Conservation (phyloP, 2,797 vertebrate species). For the Sebastes cheni region DNA sequence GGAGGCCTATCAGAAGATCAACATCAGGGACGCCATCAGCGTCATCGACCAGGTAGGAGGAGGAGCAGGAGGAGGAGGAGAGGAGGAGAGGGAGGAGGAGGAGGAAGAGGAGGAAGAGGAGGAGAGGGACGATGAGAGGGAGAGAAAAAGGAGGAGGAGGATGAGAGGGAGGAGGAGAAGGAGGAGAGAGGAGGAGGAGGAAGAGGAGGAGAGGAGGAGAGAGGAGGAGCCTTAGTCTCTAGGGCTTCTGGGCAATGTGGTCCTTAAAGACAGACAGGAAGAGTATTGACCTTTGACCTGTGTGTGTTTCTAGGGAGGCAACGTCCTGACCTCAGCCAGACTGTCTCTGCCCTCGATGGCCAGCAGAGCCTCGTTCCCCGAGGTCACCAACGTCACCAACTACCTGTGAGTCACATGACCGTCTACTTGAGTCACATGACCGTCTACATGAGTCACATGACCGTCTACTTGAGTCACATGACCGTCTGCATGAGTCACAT, state of each 20-base stretch:
- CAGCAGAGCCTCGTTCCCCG: constrained; percentile 91
- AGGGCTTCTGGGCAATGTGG: not conserved
- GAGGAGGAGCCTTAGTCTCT: not conserved
- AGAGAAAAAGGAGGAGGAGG: no score
- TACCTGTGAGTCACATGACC: constrained; percentile 87
- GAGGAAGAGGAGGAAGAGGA: no score
- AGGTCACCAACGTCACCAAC: constrained; percentile 95
- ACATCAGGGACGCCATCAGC: constrained; percentile 95
- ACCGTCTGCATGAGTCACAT: not conserved
- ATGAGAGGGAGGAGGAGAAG: no score
- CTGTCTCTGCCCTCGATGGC: constrained; percentile 94
- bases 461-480: not conserved
- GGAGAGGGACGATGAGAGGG: no score
- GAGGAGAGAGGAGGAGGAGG: no score
- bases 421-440: not conserved
- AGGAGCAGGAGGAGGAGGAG: no score
- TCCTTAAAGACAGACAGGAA: not conserved
- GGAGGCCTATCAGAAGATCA: constrained; percentile 98
- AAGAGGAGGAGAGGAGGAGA: no score
- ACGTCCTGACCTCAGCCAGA: constrained; percentile 89
- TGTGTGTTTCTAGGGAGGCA: constrained; percentile 85
- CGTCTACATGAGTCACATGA: no score
- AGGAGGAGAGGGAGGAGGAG: no score
- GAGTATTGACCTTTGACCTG: not conserved
- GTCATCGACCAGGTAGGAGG: constrained; percentile 84